These are phyloP conservation scores for Tylochromis polylepis DNA, from an alignment of 2,113 vertebrate species.

Conservation along the genomic window DNA sequence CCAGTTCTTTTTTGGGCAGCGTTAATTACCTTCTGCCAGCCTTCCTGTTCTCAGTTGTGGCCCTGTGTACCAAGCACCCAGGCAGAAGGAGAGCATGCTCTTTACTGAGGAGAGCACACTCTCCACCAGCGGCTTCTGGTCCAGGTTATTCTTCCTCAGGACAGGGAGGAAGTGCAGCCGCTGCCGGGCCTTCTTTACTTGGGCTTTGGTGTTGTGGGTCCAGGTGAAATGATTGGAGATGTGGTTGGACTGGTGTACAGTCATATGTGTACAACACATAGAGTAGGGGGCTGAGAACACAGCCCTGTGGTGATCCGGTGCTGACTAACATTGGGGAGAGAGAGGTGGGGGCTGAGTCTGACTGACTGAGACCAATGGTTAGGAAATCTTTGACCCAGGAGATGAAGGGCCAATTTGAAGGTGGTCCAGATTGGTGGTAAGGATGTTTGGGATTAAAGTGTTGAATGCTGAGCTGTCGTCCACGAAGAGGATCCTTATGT, in stretches of 20 bases:
- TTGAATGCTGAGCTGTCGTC: neutral
- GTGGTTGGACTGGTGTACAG: neutral
- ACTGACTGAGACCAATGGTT: neutral
- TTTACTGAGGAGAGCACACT: rapidly evolving
- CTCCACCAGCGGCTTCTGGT: neutral
- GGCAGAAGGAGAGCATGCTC: neutral
- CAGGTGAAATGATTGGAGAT: neutral
- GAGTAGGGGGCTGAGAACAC: neutral
- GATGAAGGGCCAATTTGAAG: rapidly evolving
- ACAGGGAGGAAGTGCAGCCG: neutral
- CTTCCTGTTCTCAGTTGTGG: rapidly evolving
- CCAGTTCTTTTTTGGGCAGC: rapidly evolving
- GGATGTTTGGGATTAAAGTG: neutral
- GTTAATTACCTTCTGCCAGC: neutral
- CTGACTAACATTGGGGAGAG: neutral
- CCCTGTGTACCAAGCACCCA: neutral
- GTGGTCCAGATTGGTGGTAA: neutral
- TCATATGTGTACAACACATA: rapidly evolving
- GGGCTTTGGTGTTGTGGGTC: neutral
- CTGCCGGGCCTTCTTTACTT: neutral
- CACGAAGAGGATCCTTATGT: neutral
- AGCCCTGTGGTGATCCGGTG: rapidly evolving
- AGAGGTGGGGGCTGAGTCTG: neutral
- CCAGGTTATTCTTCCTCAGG: neutral
- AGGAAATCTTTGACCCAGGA: neutral